Evolutionary conservation across 2,797 vertebrate genomes (phyloP).

Genomic region (Chanos chanos): DNA sequence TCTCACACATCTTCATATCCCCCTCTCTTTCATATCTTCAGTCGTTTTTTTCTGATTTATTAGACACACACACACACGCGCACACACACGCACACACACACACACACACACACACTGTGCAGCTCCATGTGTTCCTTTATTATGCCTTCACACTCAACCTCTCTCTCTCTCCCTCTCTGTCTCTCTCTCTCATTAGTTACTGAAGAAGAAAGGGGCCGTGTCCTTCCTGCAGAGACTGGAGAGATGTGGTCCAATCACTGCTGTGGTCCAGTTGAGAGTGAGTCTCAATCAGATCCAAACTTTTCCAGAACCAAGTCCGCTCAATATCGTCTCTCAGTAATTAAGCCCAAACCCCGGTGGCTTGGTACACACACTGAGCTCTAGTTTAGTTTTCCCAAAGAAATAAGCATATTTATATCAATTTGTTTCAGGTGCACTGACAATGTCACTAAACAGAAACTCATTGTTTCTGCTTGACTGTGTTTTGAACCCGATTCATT

Average conservation of each 20-base stretch:
- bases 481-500: not conserved
- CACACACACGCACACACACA: too few species aligned
- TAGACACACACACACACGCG: too few species aligned
- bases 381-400: not conserved
- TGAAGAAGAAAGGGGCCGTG: slow-evolving; percentile 87
- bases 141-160: not conserved
- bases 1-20: too few species aligned
- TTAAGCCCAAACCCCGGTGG: too few species aligned
- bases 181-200: slow-evolving; percentile 64
- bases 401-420: not conserved
- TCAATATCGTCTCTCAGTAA: not conserved
- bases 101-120: too few species aligned
- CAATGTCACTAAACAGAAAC: not conserved
- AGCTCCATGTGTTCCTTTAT: not conserved
- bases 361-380: too few species aligned
- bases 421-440: not conserved
- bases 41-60: too few species aligned
- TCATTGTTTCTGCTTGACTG: too few species aligned
- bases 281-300: slow-evolving; percentile 42
- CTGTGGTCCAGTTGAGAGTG: slow-evolving; percentile 85
- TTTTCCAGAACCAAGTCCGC: not conserved
- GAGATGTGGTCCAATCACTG: slow-evolving; percentile 78
- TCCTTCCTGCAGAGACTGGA: slow-evolving; percentile 85
- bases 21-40: too few species aligned
- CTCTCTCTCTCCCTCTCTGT: not conserved